Conservation (phyloP, 1,140 invertebrate species). For the Penaeus vannamei region DNA sequence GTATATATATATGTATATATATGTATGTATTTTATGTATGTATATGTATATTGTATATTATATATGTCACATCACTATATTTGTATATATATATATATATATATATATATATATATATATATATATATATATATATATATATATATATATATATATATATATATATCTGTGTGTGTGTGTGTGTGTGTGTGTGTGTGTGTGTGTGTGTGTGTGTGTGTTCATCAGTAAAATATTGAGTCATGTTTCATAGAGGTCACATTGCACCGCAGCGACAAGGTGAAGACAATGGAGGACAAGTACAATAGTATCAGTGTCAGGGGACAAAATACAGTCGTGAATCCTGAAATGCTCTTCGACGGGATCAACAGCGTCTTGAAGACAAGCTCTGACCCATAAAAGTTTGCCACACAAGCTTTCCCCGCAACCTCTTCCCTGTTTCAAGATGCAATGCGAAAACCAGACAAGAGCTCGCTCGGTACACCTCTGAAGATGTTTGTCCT, state of each 20-base stretch:
- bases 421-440: conserved; percentile 27
- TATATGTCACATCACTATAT: too few relatives aligned
- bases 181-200: too few relatives aligned
- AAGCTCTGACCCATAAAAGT: conserved; percentile 27
- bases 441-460: conserved; percentile 40
- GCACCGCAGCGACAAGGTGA: conserved; percentile 31
- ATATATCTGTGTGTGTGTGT: too few relatives aligned
- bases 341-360: conserved; percentile 16
- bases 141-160: too few relatives aligned
- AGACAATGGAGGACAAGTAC: neutral
- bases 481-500: conserved; percentile 13
- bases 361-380: conserved; percentile 35
- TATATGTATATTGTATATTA: too few relatives aligned
- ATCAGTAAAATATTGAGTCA: too few relatives aligned
- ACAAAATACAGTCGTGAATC: conserved; percentile 40
- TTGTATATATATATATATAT: too few relatives aligned
- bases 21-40: too few relatives aligned
- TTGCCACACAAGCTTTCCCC: conserved; percentile 29
- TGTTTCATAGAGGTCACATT: conserved; percentile 28
- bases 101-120: too few relatives aligned
- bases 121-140: too few relatives aligned
- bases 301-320: conserved; percentile 40
- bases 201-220: too few relatives aligned
- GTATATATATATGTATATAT: too few relatives aligned
- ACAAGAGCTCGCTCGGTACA: neutral